Base-by-base conservation (phyloP, 1,140 invertebrate genomes). In the Wiebesia pumilae region DNA sequence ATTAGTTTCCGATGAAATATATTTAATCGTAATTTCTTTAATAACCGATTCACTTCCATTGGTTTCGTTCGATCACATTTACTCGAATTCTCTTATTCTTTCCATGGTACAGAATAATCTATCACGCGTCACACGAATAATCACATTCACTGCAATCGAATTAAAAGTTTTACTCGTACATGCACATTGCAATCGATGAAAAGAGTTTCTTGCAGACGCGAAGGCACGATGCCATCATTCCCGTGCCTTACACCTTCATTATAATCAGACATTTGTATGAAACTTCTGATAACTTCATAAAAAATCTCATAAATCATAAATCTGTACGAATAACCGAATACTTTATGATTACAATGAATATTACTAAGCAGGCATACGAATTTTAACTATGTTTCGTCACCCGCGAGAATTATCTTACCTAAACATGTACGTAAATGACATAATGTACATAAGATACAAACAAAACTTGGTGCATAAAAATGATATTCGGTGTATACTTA, bases 161-260 rank as follows among this genome's bases (percentile, higher is more conserved):
- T 69, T 35, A 2, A 33, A 69, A 38, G 1, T 71, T 71, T 38
- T 38, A 38, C 21, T 35, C 69, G 33, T 24, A 35, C 4, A 27
- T 40, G 35, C 14, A 33, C 19, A 58, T 14, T 40, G 19, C 54
- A 24, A 69, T 81, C 27, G 47, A 30, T 81, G 16, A 69, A 67
- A 81, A 69, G 67, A 10, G 33, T 69, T 81, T 47, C 47, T 81
- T 65, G 30, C 38, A 19, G 24, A 81, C 19, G 33, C 24, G 65
- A 81, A 81, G 65, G 58, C 62, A 30, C 33, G 9, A 69, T 81
- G 38, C 80, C 58, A 30, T n/a, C 79, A 43, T 27, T 33, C 62
- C 27, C 40, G 80, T 67, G 40, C 58, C 58, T 81, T 81, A 67
- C 14, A 81, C 58, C 65, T 65, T 81, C 65, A 47, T 38, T 40